Conservation (phyloP, 2,888 invertebrate species). For the Mesochorus sp. region DNA sequence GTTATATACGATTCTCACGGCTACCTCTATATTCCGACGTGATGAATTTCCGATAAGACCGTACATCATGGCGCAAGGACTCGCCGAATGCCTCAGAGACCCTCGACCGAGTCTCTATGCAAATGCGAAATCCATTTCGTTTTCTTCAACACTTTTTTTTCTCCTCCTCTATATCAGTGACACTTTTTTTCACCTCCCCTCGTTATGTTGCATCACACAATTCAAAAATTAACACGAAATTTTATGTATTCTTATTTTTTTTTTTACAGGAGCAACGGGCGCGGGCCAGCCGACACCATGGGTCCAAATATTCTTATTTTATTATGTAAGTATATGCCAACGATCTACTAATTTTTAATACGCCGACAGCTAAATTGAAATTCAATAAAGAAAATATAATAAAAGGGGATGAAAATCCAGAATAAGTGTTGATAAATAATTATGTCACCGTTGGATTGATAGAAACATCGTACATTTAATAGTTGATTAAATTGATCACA, state of each 20-base stretch:
- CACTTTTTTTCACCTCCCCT: neutral
- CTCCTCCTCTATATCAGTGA: neutral
- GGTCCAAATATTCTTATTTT: constrained; percentile 71
- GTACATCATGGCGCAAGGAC: constrained; percentile 32
- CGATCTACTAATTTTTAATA: too few relatives aligned
- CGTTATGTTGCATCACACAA: neutral
- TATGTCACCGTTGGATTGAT: too few relatives aligned
- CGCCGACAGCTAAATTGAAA: neutral
- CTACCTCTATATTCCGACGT: constrained; percentile 10
- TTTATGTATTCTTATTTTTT: constrained; percentile 48
- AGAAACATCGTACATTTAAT: too few relatives aligned
- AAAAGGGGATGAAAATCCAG: neutral
- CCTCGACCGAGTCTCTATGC: constrained; percentile 36
- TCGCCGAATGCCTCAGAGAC: constrained; percentile 25
- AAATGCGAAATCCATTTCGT: constrained; percentile 23
- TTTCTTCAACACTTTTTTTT: neutral
- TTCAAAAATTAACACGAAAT: too few relatives aligned
- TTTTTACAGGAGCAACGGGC: constrained; percentile 74
- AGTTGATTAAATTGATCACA: too few relatives aligned
- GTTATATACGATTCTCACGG: constrained; percentile 28
- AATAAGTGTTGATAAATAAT: too few relatives aligned
- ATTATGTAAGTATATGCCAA: constrained; percentile 75
- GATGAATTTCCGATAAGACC: constrained; percentile 48
- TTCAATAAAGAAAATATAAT: neutral
- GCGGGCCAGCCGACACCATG: constrained; percentile 72